Percentiles rank a stretch among this genome's conserved stretches.
phyloP scores from a whole-genome alignment of 2,113 vertebrate species.

The Equus quagga region DNA sequence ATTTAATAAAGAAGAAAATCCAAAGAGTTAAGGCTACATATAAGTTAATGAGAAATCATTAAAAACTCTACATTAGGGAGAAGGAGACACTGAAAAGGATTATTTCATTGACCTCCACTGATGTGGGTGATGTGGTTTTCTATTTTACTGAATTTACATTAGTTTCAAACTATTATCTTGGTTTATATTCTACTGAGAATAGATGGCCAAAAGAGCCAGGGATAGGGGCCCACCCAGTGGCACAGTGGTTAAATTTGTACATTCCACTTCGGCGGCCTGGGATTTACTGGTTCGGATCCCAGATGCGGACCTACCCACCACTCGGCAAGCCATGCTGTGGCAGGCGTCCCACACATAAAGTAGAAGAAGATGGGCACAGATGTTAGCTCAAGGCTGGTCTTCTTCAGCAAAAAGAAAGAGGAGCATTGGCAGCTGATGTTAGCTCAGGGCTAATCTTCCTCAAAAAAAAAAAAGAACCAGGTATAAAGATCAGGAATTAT shows the following conservation, averaged over 20 bases:
- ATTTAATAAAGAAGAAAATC: slow-evolving; percentile 33
- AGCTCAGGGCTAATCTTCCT: too few species aligned
- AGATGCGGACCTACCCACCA: too few species aligned
- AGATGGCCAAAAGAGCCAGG: not conserved
- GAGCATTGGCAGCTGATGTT: too few species aligned
- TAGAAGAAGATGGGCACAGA: too few species aligned
- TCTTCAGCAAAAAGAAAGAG: too few species aligned
- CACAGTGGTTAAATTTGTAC: too few species aligned
- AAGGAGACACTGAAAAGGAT: not conserved
- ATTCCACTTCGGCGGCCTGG: too few species aligned
- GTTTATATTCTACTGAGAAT: slow-evolving; percentile 23
- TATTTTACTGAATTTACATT: slow-evolving; percentile 53
- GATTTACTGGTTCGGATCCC: too few species aligned
- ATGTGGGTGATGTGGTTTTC: not conserved
- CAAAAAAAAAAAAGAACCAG: not conserved
- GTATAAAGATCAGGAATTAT: not conserved
- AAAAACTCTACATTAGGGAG: not conserved
- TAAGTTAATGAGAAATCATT: not conserved
- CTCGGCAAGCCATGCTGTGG: too few species aligned
- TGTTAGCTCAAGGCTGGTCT: too few species aligned
- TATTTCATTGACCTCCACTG: not conserved
- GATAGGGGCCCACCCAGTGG: too few species aligned
- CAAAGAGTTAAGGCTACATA: not conserved
- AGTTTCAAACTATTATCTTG: slow-evolving; percentile 52
- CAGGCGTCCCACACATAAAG: too few species aligned